These are phyloP conservation scores for Drosophila mayri DNA, from an alignment of 1,140 invertebrate genomes.

Conservation along the genomic window DNA sequence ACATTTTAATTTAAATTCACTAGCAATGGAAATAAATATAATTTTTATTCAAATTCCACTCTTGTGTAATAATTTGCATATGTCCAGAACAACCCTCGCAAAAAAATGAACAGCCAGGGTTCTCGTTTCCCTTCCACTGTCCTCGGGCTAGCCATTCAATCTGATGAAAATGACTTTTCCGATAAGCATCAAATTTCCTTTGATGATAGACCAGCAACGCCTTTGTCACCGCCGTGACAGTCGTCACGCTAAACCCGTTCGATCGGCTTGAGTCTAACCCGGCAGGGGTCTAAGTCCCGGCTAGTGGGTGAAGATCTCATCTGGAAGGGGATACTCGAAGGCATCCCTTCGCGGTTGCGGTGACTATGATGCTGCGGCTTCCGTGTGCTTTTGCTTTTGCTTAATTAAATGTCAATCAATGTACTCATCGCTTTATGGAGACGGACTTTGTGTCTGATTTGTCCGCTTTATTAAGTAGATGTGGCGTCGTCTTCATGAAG, in stretches of 20 bases:
- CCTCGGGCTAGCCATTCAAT: slow-evolving; percentile 47
- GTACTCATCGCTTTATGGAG: slow-evolving; percentile 40
- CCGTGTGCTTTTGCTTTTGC: slow-evolving; percentile 77
- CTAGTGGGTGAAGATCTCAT: slow-evolving; percentile 61
- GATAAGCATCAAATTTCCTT: slow-evolving; percentile 80
- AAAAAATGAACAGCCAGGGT: background rate
- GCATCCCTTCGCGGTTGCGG: slow-evolving; percentile 27
- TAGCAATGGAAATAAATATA: too few species aligned
- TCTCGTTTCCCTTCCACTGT: slow-evolving; percentile 42
- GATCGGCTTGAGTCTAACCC: slow-evolving; percentile 35
- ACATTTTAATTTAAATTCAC: background rate
- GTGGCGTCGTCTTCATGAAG: slow-evolving; percentile 48
- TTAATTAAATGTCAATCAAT: slow-evolving; percentile 82
- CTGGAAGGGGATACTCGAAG: background rate
- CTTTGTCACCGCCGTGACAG: slow-evolving; percentile 61
- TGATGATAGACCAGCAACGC: slow-evolving; percentile 70
- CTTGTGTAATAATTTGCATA: too few species aligned
- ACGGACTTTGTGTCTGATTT: slow-evolving; percentile 74
- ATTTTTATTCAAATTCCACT: too few species aligned
- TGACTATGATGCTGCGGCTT: slow-evolving; percentile 55
- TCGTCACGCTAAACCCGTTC: slow-evolving; percentile 66
- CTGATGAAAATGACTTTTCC: slow-evolving; percentile 70
- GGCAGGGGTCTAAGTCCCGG: slow-evolving; percentile 35
- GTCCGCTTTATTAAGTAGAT: slow-evolving; percentile 74
- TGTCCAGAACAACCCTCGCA: slow-evolving; percentile 23